Evolutionary conservation across 2,888 invertebrate genomes (phyloP).

Genomic region (Sinelater perroti): DNA sequence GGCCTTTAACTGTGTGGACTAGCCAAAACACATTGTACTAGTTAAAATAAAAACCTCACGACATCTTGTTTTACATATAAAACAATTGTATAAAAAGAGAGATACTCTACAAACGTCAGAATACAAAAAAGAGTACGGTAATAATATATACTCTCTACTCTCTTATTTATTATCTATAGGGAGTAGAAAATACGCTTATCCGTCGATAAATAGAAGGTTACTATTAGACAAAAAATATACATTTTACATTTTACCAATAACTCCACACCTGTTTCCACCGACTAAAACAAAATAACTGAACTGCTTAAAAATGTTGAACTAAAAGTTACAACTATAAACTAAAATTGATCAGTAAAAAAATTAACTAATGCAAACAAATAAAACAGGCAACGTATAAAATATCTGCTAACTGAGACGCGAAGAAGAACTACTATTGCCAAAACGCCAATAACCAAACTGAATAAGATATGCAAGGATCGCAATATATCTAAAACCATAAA

Average conservation of each 20-base stretch:
- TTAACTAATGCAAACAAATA: too few relatives aligned
- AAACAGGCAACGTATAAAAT: too few relatives aligned
- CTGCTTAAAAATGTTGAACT: too few relatives aligned
- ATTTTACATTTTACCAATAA: background rate
- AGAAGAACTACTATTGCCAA: too few relatives aligned
- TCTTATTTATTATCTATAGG: background rate
- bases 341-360: too few relatives aligned
- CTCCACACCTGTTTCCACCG: background rate
- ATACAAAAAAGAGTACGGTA: constrained; percentile 1
- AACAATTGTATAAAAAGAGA: constrained; percentile 1
- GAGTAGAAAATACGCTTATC: background rate
- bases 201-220: background rate
- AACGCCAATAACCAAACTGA: too few relatives aligned
- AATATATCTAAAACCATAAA: too few relatives aligned
- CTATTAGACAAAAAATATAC: background rate
- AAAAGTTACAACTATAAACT: too few relatives aligned
- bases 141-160: background rate
- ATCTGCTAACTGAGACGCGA: too few relatives aligned
- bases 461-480: too few relatives aligned
- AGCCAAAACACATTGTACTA: constrained; percentile 1
- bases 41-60: background rate
- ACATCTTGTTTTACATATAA: background rate
- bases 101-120: background rate
- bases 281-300: background rate
- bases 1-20: background rate